phyloP scores from a whole-genome alignment of 2,888 invertebrate genomes.

The Platycnemis pennipes region DNA sequence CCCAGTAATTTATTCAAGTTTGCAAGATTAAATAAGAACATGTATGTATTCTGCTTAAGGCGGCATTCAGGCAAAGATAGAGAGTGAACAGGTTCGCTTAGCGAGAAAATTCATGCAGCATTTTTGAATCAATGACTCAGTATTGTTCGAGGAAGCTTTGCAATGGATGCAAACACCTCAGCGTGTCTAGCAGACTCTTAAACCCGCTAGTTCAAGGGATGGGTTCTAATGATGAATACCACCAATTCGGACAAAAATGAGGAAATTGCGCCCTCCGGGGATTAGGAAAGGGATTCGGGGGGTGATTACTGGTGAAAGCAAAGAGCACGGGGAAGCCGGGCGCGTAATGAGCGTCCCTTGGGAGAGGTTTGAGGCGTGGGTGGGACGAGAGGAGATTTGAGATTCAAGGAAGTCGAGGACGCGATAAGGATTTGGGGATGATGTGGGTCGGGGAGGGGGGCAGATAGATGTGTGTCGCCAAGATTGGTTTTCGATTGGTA shows the following conservation, averaged over 20 bases:
- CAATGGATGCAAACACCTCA: too few species aligned
- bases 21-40: too few species aligned
- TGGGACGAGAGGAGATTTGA: background rate
- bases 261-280: background rate
- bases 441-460: background rate
- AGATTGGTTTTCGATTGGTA: constrained; percentile 28
- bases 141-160: too few species aligned
- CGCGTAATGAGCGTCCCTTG: background rate
- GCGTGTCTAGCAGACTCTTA: too few species aligned
- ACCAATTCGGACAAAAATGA: background rate
- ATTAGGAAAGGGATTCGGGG: background rate
- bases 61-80: too few species aligned
- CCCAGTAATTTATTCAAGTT: too few species aligned
- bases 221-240: background rate
- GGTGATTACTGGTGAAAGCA: background rate
- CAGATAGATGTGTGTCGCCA: background rate
- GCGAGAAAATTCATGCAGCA: too few species aligned
- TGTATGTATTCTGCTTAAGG: too few species aligned
- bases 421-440: background rate
- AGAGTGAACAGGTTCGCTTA: too few species aligned
- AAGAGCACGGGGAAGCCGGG: background rate
- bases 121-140: too few species aligned
- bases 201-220: too few species aligned
- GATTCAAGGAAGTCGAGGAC: background rate
- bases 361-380: background rate